These are phyloP conservation scores for Aphaenogaster ashmeadi DNA, from an alignment of 1,140 invertebrate genomes.

Conservation along the genomic window DNA sequence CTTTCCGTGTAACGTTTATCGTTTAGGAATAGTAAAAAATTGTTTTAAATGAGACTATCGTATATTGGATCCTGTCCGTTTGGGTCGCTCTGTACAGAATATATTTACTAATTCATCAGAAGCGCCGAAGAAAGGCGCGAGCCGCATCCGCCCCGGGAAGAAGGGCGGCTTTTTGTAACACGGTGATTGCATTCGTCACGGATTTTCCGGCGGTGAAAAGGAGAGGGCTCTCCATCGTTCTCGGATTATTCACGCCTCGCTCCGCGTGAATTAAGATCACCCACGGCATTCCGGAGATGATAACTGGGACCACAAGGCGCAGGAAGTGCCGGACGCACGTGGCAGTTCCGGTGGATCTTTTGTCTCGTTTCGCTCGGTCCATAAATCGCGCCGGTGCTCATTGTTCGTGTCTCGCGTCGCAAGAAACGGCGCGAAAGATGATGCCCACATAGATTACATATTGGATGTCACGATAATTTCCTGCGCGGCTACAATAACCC, in stretches of 20 bases:
- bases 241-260: conserved; percentile 75
- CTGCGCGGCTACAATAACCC: not conserved
- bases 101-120: conserved; percentile 15
- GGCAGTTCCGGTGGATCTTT: conserved; percentile 36
- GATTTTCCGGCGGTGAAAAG: conserved; percentile 75
- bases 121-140: conserved; percentile 13
- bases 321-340: conserved; percentile 50
- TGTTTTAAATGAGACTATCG: not conserved
- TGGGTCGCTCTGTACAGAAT: not conserved
- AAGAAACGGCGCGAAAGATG: not conserved
- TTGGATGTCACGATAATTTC: not conserved
- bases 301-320: conserved; percentile 32
- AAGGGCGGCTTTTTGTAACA: conserved; percentile 47
- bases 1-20: not conserved
- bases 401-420: not conserved
- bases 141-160: conserved; percentile 7
- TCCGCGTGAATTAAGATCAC: conserved; percentile 79
- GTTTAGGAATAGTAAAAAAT: not conserved
- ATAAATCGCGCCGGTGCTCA: conserved; percentile 52
- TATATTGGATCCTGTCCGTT: not conserved
- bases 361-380: conserved; percentile 41
- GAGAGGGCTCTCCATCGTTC: conserved; percentile 71
- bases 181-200: conserved; percentile 82
- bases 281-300: conserved; percentile 76
- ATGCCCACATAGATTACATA: not conserved